These are phyloP conservation scores for Bubo scandiacus DNA, from an alignment of 2,113 vertebrate genomes.

Conservation along the genomic window DNA sequence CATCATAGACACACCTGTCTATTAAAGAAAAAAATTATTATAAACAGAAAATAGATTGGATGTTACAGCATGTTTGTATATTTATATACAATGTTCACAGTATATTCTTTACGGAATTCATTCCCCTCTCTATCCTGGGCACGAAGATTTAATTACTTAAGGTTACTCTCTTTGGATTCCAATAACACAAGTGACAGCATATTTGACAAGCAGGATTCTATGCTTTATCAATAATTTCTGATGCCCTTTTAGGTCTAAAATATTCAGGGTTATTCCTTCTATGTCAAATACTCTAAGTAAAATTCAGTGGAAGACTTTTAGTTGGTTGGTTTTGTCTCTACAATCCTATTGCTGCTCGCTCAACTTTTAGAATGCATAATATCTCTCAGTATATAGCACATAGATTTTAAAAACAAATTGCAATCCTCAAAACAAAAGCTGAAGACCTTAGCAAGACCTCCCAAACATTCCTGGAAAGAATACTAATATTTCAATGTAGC, in stretches of 20 bases:
- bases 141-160: neutral
- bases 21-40: constrained; percentile 25
- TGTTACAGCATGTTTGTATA: neutral
- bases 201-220: neutral
- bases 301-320: neutral
- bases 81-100: neutral
- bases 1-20: constrained; percentile 98
- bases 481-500: neutral
- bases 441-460: neutral
- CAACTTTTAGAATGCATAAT: neutral
- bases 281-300: neutral
- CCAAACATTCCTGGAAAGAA: neutral
- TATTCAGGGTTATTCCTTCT: neutral
- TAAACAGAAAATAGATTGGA: neutral
- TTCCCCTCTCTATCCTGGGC: neutral
- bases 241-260: neutral
- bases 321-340: neutral
- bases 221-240: neutral
- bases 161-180: neutral
- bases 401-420: neutral
- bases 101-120: neutral
- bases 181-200: neutral
- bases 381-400: neutral
- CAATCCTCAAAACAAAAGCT: neutral
- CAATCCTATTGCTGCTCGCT: neutral